Evolutionary conservation across 2,888 invertebrate species (phyloP).

Genomic region (Drosophila fungiperda): DNA sequence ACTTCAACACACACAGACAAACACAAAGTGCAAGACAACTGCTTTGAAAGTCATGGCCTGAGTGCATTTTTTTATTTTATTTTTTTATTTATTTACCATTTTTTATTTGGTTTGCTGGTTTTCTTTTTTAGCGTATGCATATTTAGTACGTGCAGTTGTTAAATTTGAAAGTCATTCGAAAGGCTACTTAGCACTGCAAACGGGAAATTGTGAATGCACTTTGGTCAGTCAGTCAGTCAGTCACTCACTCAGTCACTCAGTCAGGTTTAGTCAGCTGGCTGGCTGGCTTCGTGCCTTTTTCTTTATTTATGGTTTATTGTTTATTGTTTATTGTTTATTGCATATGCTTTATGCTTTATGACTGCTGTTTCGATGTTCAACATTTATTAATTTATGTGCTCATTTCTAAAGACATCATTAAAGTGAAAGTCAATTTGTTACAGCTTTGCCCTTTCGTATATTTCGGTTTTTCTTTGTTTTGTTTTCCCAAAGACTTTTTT

Average conservation of each 20-base stretch:
- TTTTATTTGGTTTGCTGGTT: slow-evolving; percentile 33
- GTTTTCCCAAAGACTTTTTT: slow-evolving; percentile 23
- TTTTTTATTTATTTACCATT: slow-evolving; percentile 26
- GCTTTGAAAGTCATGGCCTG: slow-evolving; percentile 69
- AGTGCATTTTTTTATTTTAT: slow-evolving; percentile 39
- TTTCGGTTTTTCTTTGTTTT: slow-evolving; percentile 31
- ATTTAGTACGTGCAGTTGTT: slow-evolving; percentile 3
- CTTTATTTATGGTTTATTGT: slow-evolving; percentile 21
- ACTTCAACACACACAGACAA: slow-evolving; percentile 30
- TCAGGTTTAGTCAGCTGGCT: slow-evolving; percentile 2
- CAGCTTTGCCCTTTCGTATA: slow-evolving; percentile 9
- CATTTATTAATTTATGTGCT: slow-evolving; percentile 69
- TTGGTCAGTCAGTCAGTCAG: slow-evolving; percentile 22
- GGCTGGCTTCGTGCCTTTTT: slow-evolving; percentile 17
- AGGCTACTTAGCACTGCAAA: slow-evolving; percentile 52
- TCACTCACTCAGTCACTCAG: slow-evolving; percentile 12
- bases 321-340: slow-evolving; percentile 11
- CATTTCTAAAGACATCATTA: slow-evolving; percentile 70
- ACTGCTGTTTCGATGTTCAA: slow-evolving; percentile 19
- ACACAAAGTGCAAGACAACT: slow-evolving; percentile 43
- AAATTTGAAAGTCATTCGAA: slow-evolving; percentile 72
- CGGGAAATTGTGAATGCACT: slow-evolving; percentile 53
- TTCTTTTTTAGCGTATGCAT: slow-evolving; percentile 23
- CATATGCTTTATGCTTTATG: slow-evolving; percentile 1
- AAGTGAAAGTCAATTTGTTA: slow-evolving; percentile 75